These are phyloP conservation scores for Puntigrus tetrazona DNA, from an alignment of 2,113 vertebrate genomes.

Conservation along the genomic window DNA sequence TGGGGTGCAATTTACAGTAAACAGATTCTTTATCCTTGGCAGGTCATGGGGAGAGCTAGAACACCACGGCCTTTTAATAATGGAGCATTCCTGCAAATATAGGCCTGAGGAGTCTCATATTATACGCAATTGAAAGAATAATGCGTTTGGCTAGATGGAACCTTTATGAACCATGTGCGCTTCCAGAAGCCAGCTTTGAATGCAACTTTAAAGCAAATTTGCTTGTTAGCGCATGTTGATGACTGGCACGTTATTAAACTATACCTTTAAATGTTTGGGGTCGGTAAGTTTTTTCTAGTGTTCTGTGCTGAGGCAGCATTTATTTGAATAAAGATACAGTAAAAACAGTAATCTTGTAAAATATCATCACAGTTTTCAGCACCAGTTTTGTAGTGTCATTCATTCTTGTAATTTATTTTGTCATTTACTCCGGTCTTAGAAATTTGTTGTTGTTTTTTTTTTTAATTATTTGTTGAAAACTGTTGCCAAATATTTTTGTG, in stretches of 20 bases:
- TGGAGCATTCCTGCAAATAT: conserved; percentile 67
- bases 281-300: neutral
- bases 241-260: neutral
- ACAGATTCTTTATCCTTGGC: conserved; percentile 94
- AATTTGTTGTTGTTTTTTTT: too few relatives aligned
- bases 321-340: neutral
- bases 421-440: neutral
- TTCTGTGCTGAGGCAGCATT: neutral
- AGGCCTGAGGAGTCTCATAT: conserved; percentile 52
- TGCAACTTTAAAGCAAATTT: neutral
- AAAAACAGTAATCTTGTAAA: neutral
- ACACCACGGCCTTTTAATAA: conserved; percentile 70
- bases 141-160: neutral
- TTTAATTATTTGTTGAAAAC: too few relatives aligned
- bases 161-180: neutral
- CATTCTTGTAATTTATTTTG: neutral
- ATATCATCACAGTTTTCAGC: neutral
- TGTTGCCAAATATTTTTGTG: too few relatives aligned
- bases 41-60: conserved; percentile 84
- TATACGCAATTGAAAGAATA: neutral
- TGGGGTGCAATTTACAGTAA: conserved; percentile 87
- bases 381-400: neutral
- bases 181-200: neutral
- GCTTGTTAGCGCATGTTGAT: neutral
- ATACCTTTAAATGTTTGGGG: neutral